Base-by-base conservation (phyloP, 2,888 invertebrate genomes). In the Euplagia quadripunctaria region DNA sequence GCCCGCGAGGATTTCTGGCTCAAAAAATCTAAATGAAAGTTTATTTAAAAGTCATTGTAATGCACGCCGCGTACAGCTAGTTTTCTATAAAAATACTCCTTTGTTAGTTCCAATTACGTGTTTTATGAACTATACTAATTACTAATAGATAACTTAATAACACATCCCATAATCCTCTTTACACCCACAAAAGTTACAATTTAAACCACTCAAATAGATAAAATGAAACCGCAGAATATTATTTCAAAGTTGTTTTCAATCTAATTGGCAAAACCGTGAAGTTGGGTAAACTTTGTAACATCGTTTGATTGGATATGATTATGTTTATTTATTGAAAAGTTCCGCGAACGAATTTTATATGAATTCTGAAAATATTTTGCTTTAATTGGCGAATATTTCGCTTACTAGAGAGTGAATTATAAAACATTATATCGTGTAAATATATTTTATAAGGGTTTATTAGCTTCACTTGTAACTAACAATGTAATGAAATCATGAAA, bases 221-320 rank as follows among this genome's bases (percentile, higher is more conserved):
- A 43, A 64, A 43, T 49, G 20, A 46, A 66, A 66, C 65, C 65
- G 46, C 65, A 66, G 12, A 66, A 66, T 66, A 46, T 46, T 66
- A 66, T 49, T 46, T 31, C 9, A 66, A 66, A 66, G 49, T 66
- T 66, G 20, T n/a, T 70, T 66, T 17, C 46, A 66, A 43, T 66
- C 20, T 46, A 66, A 66, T 66, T 46, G 20, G 20, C 49, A 43
- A 66, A 66, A n/a, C n/a, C 20, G n/a, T 49, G 11, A 46, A 49
- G n/a, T 66, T 66, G 20, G 17, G 46, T 65, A 46, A 64, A 70
- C 51, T 51, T 41, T 17, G 46, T 31, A 64, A 66, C 49, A 43
- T 66, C 65, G n/a, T 66, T 46, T 66, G 65, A 66, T 66, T 49
- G 65, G 49, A 66, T n/a, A 43, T n/a, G n/a, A n/a, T 46, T 20